Conservation (phyloP, 2,888 invertebrate species). For the Latrodectus hesperus region DNA sequence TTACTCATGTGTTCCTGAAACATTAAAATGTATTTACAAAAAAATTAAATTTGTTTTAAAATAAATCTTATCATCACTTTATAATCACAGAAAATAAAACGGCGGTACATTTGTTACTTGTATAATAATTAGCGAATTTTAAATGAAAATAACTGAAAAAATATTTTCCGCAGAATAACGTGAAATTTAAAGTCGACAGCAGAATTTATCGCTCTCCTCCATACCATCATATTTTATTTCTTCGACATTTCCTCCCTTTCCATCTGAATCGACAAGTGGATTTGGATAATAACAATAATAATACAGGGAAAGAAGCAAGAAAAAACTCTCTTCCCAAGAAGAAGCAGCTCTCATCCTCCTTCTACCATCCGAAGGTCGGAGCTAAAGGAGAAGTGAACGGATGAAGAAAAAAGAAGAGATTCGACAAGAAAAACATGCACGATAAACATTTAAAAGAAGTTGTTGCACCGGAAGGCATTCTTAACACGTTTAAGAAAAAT, state of each 20-base stretch:
- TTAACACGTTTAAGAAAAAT: slow-evolving; percentile 63
- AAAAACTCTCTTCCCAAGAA: slow-evolving; percentile 5
- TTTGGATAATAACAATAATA: slow-evolving; percentile 32
- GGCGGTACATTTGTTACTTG: no score
- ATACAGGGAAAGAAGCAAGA: slow-evolving; percentile 17
- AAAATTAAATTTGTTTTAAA: no score
- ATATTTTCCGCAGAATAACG: no score
- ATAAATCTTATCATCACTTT: no score
- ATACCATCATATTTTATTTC: neutral
- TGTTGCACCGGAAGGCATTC: slow-evolving; percentile 52
- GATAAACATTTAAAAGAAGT: slow-evolving; percentile 63
- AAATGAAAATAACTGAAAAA: no score
- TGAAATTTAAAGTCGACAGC: no score
- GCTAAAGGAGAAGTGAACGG: neutral
- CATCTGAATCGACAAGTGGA: slow-evolving; percentile 53
- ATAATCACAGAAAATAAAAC: no score
- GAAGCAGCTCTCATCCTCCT: neutral
- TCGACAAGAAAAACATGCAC: slow-evolving; percentile 54
- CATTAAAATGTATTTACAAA: no score
- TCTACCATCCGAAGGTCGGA: neutral
- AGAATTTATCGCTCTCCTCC: no score
- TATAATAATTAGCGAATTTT: no score
- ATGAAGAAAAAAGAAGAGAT: slow-evolving; percentile 10
- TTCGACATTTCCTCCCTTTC: slow-evolving; percentile 8
- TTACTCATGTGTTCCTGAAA: no score